A percentile compares a stretch with the other conserved stretches of the same genome.
Evolutionary conservation across 2,113 vertebrate species (phyloP).

Genomic region (Datnioides undecimradiatus): DNA sequence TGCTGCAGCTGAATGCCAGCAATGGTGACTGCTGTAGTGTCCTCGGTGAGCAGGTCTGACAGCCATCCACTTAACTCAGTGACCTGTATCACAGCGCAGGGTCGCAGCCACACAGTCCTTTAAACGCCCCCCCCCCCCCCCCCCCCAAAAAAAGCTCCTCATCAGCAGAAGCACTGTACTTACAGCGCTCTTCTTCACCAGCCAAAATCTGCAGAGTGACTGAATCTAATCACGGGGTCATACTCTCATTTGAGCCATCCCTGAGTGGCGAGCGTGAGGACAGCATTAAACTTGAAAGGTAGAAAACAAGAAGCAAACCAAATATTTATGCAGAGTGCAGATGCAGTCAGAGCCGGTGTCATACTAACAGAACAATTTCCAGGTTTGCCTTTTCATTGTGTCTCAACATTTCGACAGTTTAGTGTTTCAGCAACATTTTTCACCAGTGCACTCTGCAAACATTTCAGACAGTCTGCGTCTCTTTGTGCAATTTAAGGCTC

Average conservation of each 20-base stretch:
- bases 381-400: background rate
- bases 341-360: background rate
- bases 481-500: background rate
- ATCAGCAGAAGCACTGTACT: conserved; percentile 4
- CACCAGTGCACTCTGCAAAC: background rate
- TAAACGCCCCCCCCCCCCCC: too few species aligned
- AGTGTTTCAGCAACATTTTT: background rate
- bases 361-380: background rate
- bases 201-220: background rate
- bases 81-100: conserved; percentile 48
- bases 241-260: background rate
- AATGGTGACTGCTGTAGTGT: conserved; percentile 16
- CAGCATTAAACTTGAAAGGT: background rate
- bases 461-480: background rate
- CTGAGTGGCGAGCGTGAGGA: background rate
- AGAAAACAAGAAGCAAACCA: background rate
- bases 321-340: background rate
- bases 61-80: conserved; percentile 66
- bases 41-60: conserved; percentile 52
- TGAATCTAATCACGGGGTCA: conserved; percentile 12
- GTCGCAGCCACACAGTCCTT: conserved; percentile 26
- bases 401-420: background rate
- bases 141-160: conserved; percentile 39
- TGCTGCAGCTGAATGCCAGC: conserved; percentile 6
- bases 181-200: background rate